Percentiles rank a stretch among this genome's conserved stretches.
These are phyloP conservation scores for Agonum fuliginosum DNA, from an alignment of 2,888 invertebrate species.

Conservation along the genomic window DNA sequence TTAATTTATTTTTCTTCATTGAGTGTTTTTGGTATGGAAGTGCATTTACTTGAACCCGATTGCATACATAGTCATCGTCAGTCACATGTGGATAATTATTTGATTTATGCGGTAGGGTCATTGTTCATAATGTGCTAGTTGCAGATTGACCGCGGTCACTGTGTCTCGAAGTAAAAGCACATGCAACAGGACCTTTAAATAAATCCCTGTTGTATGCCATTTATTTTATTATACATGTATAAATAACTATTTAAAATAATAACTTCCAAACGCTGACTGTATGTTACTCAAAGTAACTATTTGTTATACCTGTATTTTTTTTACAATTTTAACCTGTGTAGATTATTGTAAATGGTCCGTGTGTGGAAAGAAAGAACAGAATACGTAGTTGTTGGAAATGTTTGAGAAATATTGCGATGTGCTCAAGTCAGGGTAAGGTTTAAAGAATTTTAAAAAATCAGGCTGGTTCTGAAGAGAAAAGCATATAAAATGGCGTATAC, in stretches of 20 bases:
- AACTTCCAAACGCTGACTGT: conserved; percentile 54
- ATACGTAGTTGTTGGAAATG: neutral
- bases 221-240: conserved; percentile 57
- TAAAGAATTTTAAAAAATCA: conserved; percentile 39
- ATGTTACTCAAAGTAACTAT: conserved; percentile 56
- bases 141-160: conserved; percentile 10
- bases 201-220: conserved; percentile 50
- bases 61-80: neutral
- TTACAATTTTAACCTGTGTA: conserved; percentile 58
- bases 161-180: conserved; percentile 38
- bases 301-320: conserved; percentile 59
- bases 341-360: conserved; percentile 53
- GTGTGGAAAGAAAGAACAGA: conserved; percentile 6
- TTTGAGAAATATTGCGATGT: conserved; percentile 17
- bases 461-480: conserved; percentile 57
- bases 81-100: neutral
- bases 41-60: neutral
- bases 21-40: neutral
- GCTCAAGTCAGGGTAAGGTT: conserved; percentile 53
- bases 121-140: neutral
- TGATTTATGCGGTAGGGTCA: neutral
- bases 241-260: conserved; percentile 55
- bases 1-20: conserved; percentile 19
- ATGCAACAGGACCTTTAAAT: conserved; percentile 40
- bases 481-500: conserved; percentile 54